Conservation (phyloP, 2,797 vertebrate species). For the Myoxocephalus aenaeus region DNA sequence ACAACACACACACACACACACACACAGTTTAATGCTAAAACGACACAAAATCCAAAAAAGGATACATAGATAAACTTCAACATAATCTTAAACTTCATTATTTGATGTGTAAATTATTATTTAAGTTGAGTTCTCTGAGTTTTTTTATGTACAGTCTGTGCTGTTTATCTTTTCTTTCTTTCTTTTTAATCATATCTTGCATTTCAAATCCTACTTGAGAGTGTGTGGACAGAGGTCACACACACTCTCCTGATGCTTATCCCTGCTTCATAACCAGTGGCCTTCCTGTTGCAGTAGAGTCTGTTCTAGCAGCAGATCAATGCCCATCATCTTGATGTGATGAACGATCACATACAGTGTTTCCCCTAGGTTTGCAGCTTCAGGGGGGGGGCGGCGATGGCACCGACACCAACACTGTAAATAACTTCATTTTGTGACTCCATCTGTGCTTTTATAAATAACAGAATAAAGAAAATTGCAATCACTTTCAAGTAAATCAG, state of each 20-base stretch:
- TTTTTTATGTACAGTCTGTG: background rate
- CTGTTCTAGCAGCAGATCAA: background rate
- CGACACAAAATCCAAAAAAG: background rate
- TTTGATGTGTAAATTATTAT: background rate
- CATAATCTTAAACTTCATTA: background rate
- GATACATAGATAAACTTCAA: background rate
- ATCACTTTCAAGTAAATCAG: no score
- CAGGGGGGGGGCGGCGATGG: no score
- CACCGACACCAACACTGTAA: no score
- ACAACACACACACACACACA: slow-evolving; percentile 1
- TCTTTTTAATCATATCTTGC: background rate
- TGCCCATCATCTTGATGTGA: background rate
- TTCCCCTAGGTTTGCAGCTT: no score
- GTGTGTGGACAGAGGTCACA: background rate
- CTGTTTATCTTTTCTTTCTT: background rate
- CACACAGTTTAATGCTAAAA: background rate
- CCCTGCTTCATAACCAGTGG: no score
- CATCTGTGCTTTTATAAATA: no score
- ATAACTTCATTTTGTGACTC: no score
- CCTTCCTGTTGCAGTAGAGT: no score
- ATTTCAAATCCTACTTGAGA: background rate
- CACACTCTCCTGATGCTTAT: background rate
- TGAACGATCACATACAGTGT: background rate
- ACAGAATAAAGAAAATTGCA: no score
- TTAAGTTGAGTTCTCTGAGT: background rate